These are phyloP conservation scores for Sprattus sprattus DNA, from an alignment of 2,113 vertebrate genomes.

Conservation along the genomic window DNA sequence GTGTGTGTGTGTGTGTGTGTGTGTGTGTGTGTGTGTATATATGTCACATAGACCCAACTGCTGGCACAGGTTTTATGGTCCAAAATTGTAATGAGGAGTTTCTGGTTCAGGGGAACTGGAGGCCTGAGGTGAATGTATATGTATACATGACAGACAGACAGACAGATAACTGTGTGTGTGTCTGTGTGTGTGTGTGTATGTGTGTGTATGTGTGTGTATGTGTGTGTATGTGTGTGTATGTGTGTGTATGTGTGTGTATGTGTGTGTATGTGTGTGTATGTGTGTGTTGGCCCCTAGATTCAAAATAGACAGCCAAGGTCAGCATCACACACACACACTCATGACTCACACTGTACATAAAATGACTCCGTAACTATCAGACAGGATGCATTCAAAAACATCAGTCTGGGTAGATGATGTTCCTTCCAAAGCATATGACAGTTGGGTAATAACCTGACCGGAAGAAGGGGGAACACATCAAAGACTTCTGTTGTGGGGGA, in stretches of 20 bases:
- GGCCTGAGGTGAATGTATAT: not conserved
- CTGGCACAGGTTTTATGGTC: too few species aligned
- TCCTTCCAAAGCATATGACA: not conserved
- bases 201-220: not conserved
- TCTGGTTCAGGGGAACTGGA: not conserved
- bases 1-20: constrained; percentile 9
- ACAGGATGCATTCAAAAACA: not conserved
- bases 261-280: not conserved
- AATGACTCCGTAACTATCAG: not conserved
- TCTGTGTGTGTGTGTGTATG: not conserved
- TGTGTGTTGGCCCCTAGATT: not conserved
- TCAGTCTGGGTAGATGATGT: not conserved
- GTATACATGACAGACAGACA: not conserved
- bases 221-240: not conserved
- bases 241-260: not conserved
- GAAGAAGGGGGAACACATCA: not conserved
- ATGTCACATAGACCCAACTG: not conserved
- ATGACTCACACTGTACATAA: not conserved
- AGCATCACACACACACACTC: not conserved
- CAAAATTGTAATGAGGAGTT: not conserved
- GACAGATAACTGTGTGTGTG: not conserved
- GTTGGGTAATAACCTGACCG: not conserved
- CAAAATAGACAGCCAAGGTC: not conserved
- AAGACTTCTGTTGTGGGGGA: not conserved
- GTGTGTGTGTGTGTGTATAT: constrained; percentile 5